Base-by-base conservation (phyloP, 2,797 vertebrate species). In the Pseudochromis fuscus region DNA sequence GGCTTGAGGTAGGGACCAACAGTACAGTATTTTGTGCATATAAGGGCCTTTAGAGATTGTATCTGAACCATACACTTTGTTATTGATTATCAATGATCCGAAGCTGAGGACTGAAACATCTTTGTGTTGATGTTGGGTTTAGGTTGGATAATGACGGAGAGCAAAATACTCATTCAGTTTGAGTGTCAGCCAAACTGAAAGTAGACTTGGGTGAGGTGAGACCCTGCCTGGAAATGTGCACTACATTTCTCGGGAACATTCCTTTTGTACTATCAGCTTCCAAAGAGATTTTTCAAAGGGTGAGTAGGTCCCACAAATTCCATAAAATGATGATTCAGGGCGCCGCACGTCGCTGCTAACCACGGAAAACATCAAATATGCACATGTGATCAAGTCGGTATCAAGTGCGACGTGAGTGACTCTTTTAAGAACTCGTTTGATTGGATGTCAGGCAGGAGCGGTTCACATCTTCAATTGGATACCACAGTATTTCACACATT, bases 201-300 rank as follows among this genome's bases (percentile, higher is more conserved):
- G 35, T 5, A 8, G 24, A 75, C 53, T 33, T 42, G 10, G 24
- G n/a, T n/a, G n/a, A 55, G 61, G 44, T 67, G 21, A 67, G 30
- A 67, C 31, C 52, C 44, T 45, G n/a, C 15, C 45, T 56, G 50
- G 18, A 72, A 72, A 74, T 53, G 3, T 48, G 23, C 13, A 11
- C 24, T 24, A 5, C 57, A 55, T 50, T 63, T 28, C 12, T 45
- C 30, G 38, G 31, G 21, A 77, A 67, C 53, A 67, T 71, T 79
- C 62, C n/a, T 60, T 79, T 74, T 82, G 67, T 70, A 67, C 38
- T 42, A 11, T 71, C 7, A 30, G 40, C 40, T 72, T 82, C 65
- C 82, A 75, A 85, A 61, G 65, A 4, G 28, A 37, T n/a, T 31
- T 64, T 64, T 84, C 37, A 83, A 61, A 77, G 77, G 74, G 24